Evolutionary conservation across 53 echinoderm and acorn worm species (phyloP).

Genomic region (Pentamera pediparva): DNA sequence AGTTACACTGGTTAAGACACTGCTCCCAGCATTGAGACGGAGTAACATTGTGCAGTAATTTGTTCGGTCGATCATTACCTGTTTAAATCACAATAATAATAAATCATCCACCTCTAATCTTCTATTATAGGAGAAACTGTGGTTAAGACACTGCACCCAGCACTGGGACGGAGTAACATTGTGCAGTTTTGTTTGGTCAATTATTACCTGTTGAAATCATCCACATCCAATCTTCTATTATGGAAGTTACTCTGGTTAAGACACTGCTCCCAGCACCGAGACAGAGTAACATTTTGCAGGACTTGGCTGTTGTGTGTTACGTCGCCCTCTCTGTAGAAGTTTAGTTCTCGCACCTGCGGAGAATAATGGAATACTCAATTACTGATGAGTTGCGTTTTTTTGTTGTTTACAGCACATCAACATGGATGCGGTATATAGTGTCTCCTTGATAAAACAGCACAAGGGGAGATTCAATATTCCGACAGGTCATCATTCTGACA

Average conservation of each 20-base stretch:
- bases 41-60: conserved; percentile 43
- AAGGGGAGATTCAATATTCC: not conserved
- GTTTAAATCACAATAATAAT: not conserved
- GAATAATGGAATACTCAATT: not conserved
- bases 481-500: too few species aligned
- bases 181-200: too few species aligned
- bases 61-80: too few species aligned
- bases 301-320: conserved; percentile 53
- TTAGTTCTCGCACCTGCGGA: conserved; percentile 57
- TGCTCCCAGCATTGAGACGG: conserved; percentile 75
- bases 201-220: conserved; percentile 63
- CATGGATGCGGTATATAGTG: not conserved
- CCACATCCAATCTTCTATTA: conserved; percentile 52
- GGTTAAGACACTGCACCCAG: not conserved
- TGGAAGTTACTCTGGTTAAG: conserved; percentile 54
- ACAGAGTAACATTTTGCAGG: conserved; percentile 41
- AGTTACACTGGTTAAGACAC: conserved; percentile 63
- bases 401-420: not conserved
- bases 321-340: conserved; percentile 76
- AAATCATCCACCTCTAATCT: not conserved
- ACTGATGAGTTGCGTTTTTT: not conserved
- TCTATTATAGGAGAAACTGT: not conserved
- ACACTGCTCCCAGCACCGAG: conserved; percentile 85
- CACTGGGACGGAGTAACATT: not conserved
- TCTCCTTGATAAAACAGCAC: not conserved